phyloP scores from a whole-genome alignment of 2,888 invertebrate species.

The Acanthosepion esculentum region DNA sequence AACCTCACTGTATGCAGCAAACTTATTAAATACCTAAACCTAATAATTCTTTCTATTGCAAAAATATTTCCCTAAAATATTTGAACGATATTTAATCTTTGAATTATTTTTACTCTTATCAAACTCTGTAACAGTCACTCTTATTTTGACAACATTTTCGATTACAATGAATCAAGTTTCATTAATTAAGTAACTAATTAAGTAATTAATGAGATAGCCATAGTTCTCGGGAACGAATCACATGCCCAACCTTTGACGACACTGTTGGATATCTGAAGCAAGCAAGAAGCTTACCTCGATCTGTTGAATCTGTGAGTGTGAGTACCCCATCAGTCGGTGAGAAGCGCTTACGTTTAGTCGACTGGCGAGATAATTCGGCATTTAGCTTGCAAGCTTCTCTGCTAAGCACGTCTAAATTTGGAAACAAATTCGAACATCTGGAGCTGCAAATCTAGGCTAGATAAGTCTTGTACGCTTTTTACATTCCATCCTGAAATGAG shows the following conservation, averaged over 20 bases:
- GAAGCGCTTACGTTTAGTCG: neutral
- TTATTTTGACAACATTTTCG: neutral
- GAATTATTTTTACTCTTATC: no score
- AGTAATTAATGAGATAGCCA: neutral
- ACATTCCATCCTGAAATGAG: neutral
- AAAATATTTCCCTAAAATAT: no score
- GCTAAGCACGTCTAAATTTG: neutral
- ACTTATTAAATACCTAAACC: no score
- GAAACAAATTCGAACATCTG: neutral
- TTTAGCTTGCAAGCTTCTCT: neutral
- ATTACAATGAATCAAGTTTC: neutral
- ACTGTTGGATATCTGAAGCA: neutral
- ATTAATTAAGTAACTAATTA: neutral
- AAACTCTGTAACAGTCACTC: no score
- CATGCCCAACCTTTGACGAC: rapidly evolving
- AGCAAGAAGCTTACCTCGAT: neutral
- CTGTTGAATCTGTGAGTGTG: neutral
- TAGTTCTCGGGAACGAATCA: neutral
- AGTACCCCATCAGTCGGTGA: no score
- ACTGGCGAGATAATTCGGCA: neutral
- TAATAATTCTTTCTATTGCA: no score
- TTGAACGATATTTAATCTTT: no score
- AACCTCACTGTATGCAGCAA: no score
- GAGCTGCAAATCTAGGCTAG: neutral
- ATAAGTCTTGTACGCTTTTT: neutral